Evolutionary conservation across 2,888 invertebrate species (phyloP).

Genomic region (Nemapogon koenigi): DNA sequence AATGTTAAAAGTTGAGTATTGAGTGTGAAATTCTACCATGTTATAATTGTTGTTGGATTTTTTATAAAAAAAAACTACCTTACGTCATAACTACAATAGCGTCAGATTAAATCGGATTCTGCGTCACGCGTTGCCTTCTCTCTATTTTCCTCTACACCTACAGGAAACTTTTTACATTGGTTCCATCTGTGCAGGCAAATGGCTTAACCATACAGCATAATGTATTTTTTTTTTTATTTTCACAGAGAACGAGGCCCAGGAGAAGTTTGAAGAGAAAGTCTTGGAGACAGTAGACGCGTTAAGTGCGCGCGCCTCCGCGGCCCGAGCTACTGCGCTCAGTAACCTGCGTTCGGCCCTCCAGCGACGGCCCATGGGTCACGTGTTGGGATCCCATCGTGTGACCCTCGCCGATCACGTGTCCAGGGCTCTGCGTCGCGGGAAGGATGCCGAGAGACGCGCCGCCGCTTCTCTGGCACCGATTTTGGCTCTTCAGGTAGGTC

Average conservation of each 20-base stretch:
- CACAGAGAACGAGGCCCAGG: slow-evolving; percentile 62
- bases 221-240: no score
- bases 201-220: no score
- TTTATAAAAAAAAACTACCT: no score
- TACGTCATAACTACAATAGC: no score
- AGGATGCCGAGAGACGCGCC: slow-evolving; percentile 79
- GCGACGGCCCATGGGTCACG: slow-evolving; percentile 78
- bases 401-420: slow-evolving; percentile 85
- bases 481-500: slow-evolving; percentile 82
- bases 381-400: slow-evolving; percentile 77
- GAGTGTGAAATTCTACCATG: no score
- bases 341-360: slow-evolving; percentile 76
- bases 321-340: slow-evolving; percentile 75
- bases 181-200: no score
- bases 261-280: slow-evolving; percentile 86
- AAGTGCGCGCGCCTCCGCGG: slow-evolving; percentile 87
- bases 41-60: no score
- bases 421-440: slow-evolving; percentile 82
- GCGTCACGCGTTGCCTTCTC: no score
- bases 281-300: slow-evolving; percentile 86
- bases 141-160: no score
- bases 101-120: no score
- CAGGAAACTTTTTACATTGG: no score
- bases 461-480: slow-evolving; percentile 84
- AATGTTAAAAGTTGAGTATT: no score